Evolutionary conservation across 2,113 vertebrate genomes (phyloP), one percentile per base, ranked within the genome.

Genomic region (Panthera tigris): DNA sequence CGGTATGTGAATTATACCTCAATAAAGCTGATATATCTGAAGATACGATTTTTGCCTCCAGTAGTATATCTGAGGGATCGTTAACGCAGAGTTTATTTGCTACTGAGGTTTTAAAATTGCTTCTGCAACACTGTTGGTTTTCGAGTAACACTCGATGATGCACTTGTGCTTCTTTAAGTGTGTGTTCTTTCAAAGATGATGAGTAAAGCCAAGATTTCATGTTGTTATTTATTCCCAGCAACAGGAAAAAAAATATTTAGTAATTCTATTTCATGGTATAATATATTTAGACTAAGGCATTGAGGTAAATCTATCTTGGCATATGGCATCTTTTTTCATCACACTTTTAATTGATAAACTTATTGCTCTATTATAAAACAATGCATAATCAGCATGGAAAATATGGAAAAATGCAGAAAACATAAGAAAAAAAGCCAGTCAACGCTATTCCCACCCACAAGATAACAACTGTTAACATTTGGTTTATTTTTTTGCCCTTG

Each of bases 401-500:
- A 88, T 87, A 80, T 48, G 31, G 31, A 5, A 36, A 97, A 97
- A 91, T 86, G 45, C 63, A 94, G 74, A 96, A 89, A 50, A 82
- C 3, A 79, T 71, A 66, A 92, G 21, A 29, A 84, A 71, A 48
- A 57, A 95, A 45, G 79, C 23, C 66, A 89, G 45, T 86, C 52
- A 96, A 83, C 9, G 97, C 61, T 89, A 73, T 88, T 86, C 36
- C 73, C 66, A 93, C 23, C 31, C 73, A 84, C n/a, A 0, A 55
- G 66, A 79, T 82, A 93, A 82, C 69, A 95, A 94, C 81, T 81
- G 48, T 68, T 96, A 97, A 74, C 82, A 80, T 88, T 90, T 89
- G 33, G 23, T 73, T 80, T 81, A 79, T 96, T 97, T 89, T 78
- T 86, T 94, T 18, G 23, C 23, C 45, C 27, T 52, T 81, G 31